Evolutionary conservation across 2,797 vertebrate genomes (phyloP).

Genomic region (Syngnathus rostellatus): DNA sequence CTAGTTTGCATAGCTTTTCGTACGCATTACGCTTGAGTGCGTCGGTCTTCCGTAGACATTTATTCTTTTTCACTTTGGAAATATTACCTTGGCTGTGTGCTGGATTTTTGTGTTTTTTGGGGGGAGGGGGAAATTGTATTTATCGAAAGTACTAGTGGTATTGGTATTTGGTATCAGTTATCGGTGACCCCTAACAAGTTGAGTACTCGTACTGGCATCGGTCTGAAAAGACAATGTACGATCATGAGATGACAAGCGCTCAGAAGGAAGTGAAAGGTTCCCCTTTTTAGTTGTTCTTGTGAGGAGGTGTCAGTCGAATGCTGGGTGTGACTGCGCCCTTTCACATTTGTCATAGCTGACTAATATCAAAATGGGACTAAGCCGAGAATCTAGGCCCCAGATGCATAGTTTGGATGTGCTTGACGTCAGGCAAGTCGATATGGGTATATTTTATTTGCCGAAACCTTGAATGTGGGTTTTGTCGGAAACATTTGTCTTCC

Average conservation of each 20-base stretch:
- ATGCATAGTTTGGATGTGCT: background rate
- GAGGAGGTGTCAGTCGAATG: conserved; percentile 8
- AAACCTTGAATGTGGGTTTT: too few species aligned
- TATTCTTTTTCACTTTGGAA: background rate
- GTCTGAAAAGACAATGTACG: too few species aligned
- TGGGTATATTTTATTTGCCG: too few species aligned
- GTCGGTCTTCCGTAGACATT: too few species aligned
- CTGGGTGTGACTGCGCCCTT: conserved; percentile 5
- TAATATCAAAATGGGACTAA: background rate
- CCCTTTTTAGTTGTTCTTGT: conserved; percentile 23
- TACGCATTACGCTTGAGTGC: background rate
- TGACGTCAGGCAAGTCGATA: too few species aligned
- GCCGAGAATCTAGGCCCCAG: background rate
- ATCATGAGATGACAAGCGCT: conserved; percentile 26
- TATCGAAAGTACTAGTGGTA: too few species aligned
- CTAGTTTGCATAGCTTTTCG: too few species aligned
- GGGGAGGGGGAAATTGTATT: too few species aligned
- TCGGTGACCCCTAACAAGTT: too few species aligned
- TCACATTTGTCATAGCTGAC: conserved; percentile 7
- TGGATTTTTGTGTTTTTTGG: conserved; percentile 6
- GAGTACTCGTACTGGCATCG: too few species aligned
- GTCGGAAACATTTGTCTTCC: too few species aligned
- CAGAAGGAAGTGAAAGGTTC: conserved; percentile 29
- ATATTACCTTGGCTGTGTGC: conserved; percentile 7
- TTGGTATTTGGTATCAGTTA: too few species aligned